A percentile compares a stretch with the other conserved stretches of the same genome.
phyloP scores from a whole-genome alignment of 1,140 invertebrate genomes.

The Orchesella cincta region DNA sequence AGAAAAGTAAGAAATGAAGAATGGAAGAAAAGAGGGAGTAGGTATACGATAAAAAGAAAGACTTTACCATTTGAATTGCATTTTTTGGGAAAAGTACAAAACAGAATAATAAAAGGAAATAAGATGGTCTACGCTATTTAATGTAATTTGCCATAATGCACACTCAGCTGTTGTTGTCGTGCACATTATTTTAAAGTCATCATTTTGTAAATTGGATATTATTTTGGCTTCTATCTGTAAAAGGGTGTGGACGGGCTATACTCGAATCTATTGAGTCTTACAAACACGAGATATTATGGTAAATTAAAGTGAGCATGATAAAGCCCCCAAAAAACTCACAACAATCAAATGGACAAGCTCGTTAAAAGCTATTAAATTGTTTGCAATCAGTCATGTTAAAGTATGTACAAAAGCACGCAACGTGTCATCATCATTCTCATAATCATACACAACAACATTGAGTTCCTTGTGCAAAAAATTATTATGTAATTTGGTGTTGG shows the following conservation, averaged over 20 bases:
- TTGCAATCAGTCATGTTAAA: neutral
- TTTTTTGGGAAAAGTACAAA: neutral
- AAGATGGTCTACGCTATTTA: neutral
- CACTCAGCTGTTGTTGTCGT: neutral
- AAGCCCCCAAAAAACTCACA: neutral
- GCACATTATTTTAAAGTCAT: neutral
- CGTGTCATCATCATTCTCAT: no score
- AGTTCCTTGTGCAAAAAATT: neutral
- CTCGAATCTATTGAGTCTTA: neutral
- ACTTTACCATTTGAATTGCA: neutral
- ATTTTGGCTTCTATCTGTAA: no score
- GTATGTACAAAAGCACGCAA: neutral
- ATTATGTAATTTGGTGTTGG: neutral
- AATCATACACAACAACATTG: neutral
- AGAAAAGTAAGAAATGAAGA: neutral
- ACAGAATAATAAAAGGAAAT: neutral
- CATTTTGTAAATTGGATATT: no score
- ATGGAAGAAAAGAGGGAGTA: neutral
- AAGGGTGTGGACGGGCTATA: neutral
- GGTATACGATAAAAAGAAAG: neutral
- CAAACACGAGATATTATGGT: neutral
- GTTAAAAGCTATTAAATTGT: neutral
- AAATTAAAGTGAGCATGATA: neutral
- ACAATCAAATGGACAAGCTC: neutral
- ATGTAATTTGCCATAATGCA: neutral